Evolutionary conservation across 1,140 invertebrate genomes (phyloP), one percentile per base, ranked within the genome.

Genomic region (Brachionus manjavacas): DNA sequence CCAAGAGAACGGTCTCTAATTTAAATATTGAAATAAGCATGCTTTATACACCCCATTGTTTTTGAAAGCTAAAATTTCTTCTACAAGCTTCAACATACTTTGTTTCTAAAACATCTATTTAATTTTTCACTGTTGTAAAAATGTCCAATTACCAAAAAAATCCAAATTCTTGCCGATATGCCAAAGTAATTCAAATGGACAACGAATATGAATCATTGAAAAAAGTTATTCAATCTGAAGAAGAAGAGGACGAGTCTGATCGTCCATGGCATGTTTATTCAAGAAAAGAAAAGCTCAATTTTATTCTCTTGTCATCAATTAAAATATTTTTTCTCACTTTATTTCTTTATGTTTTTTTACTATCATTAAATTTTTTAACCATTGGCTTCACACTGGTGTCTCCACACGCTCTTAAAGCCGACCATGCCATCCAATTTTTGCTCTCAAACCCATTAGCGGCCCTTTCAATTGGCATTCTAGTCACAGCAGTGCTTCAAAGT

Each of bases 401-500:
- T 14, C 74, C 74, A 43, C 25, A 78, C 14, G 49, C 74, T 46
- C 41, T 78, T 31, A 78, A 55, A 46, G 28, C 28, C 4, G 12
- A 43, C n/a, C 28, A 55, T 20, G 28, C 12, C 9, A 28, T 78
- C 11, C 49, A 46, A 46, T 78, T 49, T 8, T 85, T 92, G 4
- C 86, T 92, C 12, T 60, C 86, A 28, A 92, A 92, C 86, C 92
- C 92, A 2, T 88, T 92, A 20, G 90, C 88, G 4, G 90, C 90
- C 0, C 88, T 92, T 52, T 91, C 92, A 90, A 90, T 92, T 64
- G 92, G 92, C 8, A 90, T 93, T 72, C 86, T 93, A 84, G 90
- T 90, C 2, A 93, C 92, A 0, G 91, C 92, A 0, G 86, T 93
- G 2, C 89, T 93, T 6, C 92, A 93, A 87, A 91, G 90, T 86